Conservation (phyloP, 92 coral and sea anemone genomes). For the Montipora capitata region DNA sequence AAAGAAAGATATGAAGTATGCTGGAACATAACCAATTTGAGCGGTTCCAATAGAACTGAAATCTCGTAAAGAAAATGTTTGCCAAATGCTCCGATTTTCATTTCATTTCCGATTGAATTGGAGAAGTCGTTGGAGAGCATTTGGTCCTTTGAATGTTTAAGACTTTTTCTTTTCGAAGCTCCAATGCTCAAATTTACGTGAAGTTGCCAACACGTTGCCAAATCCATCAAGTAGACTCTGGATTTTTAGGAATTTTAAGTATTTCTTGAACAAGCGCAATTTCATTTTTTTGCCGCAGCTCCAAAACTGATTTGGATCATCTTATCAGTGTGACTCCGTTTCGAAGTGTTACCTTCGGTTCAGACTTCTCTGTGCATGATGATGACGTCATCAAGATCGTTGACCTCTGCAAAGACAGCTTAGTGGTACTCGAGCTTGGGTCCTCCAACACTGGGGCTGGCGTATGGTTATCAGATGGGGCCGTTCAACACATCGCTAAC, state of each 20-base stretch:
- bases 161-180: too few species aligned
- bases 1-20: too few species aligned
- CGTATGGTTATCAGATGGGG: constrained; percentile 82
- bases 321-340: constrained; percentile 47
- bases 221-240: too few species aligned
- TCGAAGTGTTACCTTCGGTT: constrained; percentile 82
- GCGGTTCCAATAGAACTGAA: too few species aligned
- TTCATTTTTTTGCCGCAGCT: constrained; percentile 1
- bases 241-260: background rate
- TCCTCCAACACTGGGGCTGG: constrained; percentile 95
- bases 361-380: constrained; percentile 86
- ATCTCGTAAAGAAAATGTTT: too few species aligned
- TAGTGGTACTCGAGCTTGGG: constrained; percentile 91
- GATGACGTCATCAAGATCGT: constrained; percentile 88
- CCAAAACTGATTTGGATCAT: constrained; percentile 31
- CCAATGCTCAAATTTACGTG: too few species aligned
- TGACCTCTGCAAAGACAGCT: constrained; percentile 84
- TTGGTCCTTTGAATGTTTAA: too few species aligned
- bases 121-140: too few species aligned
- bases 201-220: too few species aligned
- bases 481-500: constrained; percentile 86
- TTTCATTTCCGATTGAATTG: too few species aligned
- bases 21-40: too few species aligned
- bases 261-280: background rate
- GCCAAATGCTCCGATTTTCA: too few species aligned